Base-by-base conservation (phyloP, 2,113 vertebrate genomes). In the Erinaceus europaeus region DNA sequence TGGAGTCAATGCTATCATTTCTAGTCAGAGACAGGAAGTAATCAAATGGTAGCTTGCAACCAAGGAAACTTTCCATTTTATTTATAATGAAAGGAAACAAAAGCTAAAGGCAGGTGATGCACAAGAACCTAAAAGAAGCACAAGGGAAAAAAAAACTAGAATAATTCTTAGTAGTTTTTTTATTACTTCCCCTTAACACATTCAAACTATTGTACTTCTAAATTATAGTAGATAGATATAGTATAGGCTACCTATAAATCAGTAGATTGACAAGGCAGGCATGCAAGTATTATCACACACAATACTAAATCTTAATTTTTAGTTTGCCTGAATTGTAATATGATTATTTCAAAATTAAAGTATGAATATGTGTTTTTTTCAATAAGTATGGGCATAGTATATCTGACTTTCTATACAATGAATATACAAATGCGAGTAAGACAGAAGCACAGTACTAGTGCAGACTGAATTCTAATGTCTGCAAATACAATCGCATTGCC, bases 1-100 rank as follows among this genome's bases (percentile, higher is more conserved):
- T 88, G 55, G n/a, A 90, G 89, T 89, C 90, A 91, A 89, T 90
- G 57, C 78, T 48, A n/a, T 80, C 81, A 86, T 48, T 94, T 68
- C 74, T 88, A 86, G 89, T 94, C 81, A 94, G 81, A 90, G 82
- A 57, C 52, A 69, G 40, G 67, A 74, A 81, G 36, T 89, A 93
- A 92, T 94, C 91, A 74, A 75, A 77, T 69, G 57, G 85, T 84
- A 91, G 82, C 75, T 79, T 72, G 89, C 62, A 89, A 75, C 67
- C 77, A 91, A 88, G 55, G 86, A 91, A 84, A 86, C 77, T n/a
- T n/a, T n/a, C n/a, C 2, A 0, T 88, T 94, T 87, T 94, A 85
- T 93, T 92, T 69, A 73, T 86, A 84, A 88, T 77, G 42, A 88
- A 64, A 40, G 29, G 34, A 91, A 83, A 92, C 62, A 88, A 91